Evolutionary conservation across 2,113 vertebrate species (phyloP), one percentile per base, ranked within the genome.

Genomic region (Rhinoptilus africanus): DNA sequence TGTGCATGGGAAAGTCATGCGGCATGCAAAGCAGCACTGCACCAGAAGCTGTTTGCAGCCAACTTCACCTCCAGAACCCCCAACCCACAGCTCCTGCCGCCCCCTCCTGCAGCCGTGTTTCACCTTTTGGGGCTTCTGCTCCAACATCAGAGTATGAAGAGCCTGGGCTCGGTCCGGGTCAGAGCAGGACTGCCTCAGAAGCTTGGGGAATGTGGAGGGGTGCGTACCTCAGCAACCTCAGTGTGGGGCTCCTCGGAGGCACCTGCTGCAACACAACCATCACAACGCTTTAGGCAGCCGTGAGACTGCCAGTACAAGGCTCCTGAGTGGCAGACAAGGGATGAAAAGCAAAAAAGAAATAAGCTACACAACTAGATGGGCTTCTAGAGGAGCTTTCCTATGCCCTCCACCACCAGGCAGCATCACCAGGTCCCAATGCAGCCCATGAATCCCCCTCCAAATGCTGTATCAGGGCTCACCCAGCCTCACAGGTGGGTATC

Each of bases 141-240:
- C 60, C 64, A 62, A 13, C 14, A 24, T 15, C 23, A 57, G n/a
- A 69, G 64, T 51, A 53, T 54, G 26, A 92, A 51, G 24, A 7
- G 10, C 37, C 47, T 0, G 0, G 34, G 47, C n/a, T 94, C 8
- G 0, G 54, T 32, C 30, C 1, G 1, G 48, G n/a, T 59, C 53
- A 4, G 0, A 73, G 57, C 27, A 37, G 43, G 32, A 45, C 54
- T 21, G 41, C 18, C 4, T 72, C 68, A 79, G 82, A 62, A 92
- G 80, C 35, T 21, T 1, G 0, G 14, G 32, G 68, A 17, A 12
- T 3, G 1, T 4, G 0, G 71, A 74, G 51, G 26, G 64, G 22
- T 66, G 26, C 6, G 9, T 26, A 67, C 45, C 76, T 34, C 54
- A 51, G 41, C 6, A 16, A 67, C 37, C 24, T 59, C 9, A 1